Percentiles rank a stretch among this genome's conserved stretches.
These are phyloP conservation scores for Caenorhabditis macrosperma DNA, from an alignment of 2,888 invertebrate species.

Conservation along the genomic window DNA sequence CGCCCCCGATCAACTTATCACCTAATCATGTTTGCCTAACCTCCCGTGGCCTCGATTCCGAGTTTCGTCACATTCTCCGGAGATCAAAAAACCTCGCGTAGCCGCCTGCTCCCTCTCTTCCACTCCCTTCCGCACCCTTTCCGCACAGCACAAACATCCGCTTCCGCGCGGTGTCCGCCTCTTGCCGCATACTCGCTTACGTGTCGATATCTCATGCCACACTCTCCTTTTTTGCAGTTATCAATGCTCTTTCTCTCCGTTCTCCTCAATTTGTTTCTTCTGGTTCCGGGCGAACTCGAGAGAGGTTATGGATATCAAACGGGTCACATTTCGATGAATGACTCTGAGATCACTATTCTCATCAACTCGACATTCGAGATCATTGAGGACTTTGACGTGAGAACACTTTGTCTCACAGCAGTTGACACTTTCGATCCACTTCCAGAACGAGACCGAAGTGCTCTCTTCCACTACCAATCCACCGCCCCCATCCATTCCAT, in stretches of 20 bases:
- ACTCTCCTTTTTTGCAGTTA: constrained; percentile 15
- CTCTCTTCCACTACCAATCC: constrained; percentile 4
- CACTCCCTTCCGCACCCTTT: constrained; percentile 20
- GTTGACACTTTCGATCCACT: neutral
- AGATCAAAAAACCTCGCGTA: constrained; percentile 34
- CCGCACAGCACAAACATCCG: constrained; percentile 56
- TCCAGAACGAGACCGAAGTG: constrained; percentile 44
- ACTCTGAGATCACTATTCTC: constrained; percentile 66
- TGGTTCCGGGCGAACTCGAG: constrained; percentile 30
- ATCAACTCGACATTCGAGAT: constrained; percentile 68
- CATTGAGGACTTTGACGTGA: constrained; percentile 64
- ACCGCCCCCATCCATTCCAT: neutral
- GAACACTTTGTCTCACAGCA: neutral
- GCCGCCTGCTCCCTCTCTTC: constrained; percentile 17
- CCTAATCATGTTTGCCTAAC: neutral
- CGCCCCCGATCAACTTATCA: neutral
- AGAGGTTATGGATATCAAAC: constrained; percentile 54
- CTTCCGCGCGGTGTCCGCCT: constrained; percentile 41
- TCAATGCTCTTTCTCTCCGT: constrained; percentile 19
- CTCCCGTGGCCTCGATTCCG: neutral
- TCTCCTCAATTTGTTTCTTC: constrained; percentile 27
- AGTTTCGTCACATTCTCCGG: constrained; percentile 22
- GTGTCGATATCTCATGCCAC: constrained; percentile 12
- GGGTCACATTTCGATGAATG: constrained; percentile 61
- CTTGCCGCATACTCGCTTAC: constrained; percentile 12